Evolutionary conservation across 2,113 vertebrate genomes (phyloP).

Genomic region (Lophura nycthemera): DNA sequence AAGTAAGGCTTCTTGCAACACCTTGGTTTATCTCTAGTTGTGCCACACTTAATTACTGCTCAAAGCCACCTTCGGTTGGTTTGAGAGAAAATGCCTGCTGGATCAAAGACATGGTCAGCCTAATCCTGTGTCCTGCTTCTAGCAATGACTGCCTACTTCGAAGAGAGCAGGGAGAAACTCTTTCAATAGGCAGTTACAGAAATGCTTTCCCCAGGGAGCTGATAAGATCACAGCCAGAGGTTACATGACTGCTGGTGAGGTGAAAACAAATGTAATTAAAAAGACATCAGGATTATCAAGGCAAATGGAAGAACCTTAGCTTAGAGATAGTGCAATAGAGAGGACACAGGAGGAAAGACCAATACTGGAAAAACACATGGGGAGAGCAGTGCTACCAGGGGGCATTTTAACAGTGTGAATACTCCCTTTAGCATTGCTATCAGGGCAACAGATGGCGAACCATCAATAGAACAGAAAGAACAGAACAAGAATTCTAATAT

Average conservation of each 20-base stretch:
- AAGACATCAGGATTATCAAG: background rate
- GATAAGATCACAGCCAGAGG: background rate
- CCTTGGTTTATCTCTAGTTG: background rate
- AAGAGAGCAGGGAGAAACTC: background rate
- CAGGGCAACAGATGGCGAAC: constrained; percentile 56
- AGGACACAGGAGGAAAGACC: background rate
- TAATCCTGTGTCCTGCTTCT: background rate
- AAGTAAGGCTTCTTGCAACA: background rate
- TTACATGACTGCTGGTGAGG: background rate
- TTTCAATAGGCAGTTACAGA: background rate
- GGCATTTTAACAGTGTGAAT: constrained; percentile 5
- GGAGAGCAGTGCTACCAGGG: background rate
- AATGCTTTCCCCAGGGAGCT: background rate
- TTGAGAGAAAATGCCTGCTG: background rate
- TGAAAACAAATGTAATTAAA: constrained; percentile 42
- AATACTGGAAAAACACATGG: background rate
- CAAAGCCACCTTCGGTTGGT: constrained; percentile 3
- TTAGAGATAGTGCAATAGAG: background rate
- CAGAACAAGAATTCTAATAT: constrained; percentile 15
- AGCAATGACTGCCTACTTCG: background rate
- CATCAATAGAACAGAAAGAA: constrained; percentile 37
- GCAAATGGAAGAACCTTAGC: background rate
- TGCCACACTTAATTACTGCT: background rate
- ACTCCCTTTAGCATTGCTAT: constrained; percentile 36
- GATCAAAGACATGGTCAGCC: constrained; percentile 8